These are phyloP conservation scores for Cylloceria caligata DNA, from an alignment of 2,888 invertebrate species.

Conservation along the genomic window DNA sequence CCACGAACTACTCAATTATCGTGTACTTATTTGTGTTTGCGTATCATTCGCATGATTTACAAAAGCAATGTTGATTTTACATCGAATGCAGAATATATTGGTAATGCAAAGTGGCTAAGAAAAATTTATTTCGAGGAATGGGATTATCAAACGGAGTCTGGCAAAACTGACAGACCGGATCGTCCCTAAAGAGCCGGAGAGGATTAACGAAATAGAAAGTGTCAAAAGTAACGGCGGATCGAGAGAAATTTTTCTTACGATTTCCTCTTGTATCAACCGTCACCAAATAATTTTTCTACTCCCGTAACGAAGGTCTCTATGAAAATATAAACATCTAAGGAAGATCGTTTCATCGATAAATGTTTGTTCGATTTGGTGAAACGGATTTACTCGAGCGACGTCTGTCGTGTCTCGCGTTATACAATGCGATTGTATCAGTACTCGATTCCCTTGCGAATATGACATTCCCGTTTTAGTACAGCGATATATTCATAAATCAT, in stretches of 20 bases:
- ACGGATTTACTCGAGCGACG: neutral
- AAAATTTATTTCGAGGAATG: conserved; percentile 1
- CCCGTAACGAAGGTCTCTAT: neutral
- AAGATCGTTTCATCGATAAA: neutral
- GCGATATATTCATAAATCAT: neutral
- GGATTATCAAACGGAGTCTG: neutral
- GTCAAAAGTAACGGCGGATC: neutral
- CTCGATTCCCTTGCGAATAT: neutral
- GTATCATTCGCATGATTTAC: neutral
- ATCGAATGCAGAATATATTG: neutral
- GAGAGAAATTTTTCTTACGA: neutral
- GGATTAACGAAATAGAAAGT: neutral
- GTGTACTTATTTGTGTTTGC: neutral
- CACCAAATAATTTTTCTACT: neutral
- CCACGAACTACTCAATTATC: neutral
- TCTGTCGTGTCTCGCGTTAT: neutral
- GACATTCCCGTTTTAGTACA: neutral
- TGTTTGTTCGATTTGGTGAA: neutral
- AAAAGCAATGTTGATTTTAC: neutral
- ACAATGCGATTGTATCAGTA: neutral
- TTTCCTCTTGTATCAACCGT: neutral
- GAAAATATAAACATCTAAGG: neutral
- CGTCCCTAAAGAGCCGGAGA: neutral
- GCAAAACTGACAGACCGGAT: neutral
- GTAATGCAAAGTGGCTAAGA: neutral